These are phyloP conservation scores for Caenorhabditis tropicalis DNA, from an alignment of 1,140 invertebrate genomes.

Conservation along the genomic window DNA sequence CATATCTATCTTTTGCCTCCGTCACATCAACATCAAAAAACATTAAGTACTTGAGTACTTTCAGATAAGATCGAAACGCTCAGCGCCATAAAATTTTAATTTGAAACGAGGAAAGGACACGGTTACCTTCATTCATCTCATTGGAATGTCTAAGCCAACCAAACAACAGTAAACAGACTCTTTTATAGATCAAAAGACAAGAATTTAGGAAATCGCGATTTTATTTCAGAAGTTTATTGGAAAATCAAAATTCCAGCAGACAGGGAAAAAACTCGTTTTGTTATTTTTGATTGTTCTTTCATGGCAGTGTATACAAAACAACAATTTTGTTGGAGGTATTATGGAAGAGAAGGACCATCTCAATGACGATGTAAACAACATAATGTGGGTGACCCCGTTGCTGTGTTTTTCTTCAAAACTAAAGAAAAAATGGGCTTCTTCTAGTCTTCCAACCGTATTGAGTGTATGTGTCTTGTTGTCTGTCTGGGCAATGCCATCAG, in stretches of 20 bases:
- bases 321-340: background rate
- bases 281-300: background rate
- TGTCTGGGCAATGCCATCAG: constrained; percentile 27
- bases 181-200: no score
- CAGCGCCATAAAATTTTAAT: background rate
- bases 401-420: background rate
- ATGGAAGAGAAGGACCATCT: background rate
- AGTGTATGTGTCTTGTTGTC: background rate
- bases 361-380: constrained; percentile 2
- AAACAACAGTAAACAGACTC: no score
- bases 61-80: background rate
- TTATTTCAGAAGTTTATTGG: background rate
- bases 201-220: background rate
- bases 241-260: background rate
- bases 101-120: background rate
- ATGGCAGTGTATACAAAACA: constrained; percentile 26
- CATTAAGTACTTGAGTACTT: background rate
- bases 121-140: background rate
- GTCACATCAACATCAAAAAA: background rate
- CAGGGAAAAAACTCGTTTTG: background rate
- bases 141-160: background rate
- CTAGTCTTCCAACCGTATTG: background rate
- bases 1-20: background rate
- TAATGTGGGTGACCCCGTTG: background rate
- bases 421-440: background rate